phyloP scores from a whole-genome alignment of 2,113 vertebrate species.

The Rhipidura dahli region DNA sequence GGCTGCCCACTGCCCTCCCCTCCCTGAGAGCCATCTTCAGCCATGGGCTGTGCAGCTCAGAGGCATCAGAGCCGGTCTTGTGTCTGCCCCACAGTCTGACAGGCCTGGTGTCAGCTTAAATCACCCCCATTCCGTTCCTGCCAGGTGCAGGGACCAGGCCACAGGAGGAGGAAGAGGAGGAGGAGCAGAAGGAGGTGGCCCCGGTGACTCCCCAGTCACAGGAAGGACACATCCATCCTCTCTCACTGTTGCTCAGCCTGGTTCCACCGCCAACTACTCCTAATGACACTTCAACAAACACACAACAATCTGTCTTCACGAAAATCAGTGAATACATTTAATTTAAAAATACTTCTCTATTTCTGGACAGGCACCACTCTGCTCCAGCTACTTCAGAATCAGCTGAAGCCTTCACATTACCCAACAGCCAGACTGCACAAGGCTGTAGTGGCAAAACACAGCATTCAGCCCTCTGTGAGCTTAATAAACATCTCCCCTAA shows the following conservation, averaged over 20 bases:
- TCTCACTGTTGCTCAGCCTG: not conserved
- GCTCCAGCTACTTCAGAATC: constrained; percentile 7
- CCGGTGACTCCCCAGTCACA: not conserved
- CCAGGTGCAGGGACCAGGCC: not conserved
- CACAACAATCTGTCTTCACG: constrained; percentile 1
- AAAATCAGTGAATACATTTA: constrained; percentile 23
- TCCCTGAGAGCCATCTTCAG: not conserved
- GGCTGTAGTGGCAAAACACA: not conserved
- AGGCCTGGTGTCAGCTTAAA: not conserved
- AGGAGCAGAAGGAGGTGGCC: not conserved
- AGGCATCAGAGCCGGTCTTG: not conserved
- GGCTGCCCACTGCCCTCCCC: not conserved
- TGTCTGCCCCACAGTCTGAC: not conserved
- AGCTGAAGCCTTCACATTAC: not conserved
- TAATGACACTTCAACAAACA: constrained; percentile 6
- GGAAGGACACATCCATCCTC: not conserved
- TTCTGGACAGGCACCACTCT: not conserved
- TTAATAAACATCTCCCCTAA: not conserved
- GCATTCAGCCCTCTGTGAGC: not conserved
- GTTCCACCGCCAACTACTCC: not conserved
- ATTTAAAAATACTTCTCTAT: constrained; percentile 45
- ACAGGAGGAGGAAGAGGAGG: not conserved
- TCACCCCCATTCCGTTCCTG: not conserved
- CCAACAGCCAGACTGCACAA: not conserved
- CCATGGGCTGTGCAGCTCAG: not conserved